Evolutionary conservation across 2,888 invertebrate species (phyloP).

Genomic region (Amphipoea lucens): DNA sequence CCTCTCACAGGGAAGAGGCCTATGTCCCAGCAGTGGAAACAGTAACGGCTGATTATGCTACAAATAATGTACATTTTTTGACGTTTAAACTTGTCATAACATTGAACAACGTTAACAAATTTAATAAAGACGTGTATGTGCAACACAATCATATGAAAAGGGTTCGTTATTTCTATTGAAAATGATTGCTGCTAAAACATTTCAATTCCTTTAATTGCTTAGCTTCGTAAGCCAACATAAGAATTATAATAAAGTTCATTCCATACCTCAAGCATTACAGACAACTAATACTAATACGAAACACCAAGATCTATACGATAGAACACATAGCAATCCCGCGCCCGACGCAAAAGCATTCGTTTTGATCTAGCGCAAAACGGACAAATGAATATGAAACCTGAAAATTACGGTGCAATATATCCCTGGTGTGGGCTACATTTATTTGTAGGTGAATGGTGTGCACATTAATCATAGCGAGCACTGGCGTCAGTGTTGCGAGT

Average conservation of each 20-base stretch:
- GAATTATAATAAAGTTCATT: neutral
- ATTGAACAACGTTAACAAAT: neutral
- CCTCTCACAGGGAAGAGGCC: neutral
- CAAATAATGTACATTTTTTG: neutral
- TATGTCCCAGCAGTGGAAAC: neutral
- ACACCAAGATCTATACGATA: constrained; percentile 51
- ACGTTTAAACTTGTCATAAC: neutral
- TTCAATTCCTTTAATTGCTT: no score
- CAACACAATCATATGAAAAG: neutral
- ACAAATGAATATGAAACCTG: constrained; percentile 82
- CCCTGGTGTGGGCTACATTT: constrained; percentile 74
- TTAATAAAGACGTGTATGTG: neutral
- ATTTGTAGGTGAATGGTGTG: constrained; percentile 79
- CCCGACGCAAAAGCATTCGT: constrained; percentile 59
- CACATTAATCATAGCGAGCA: constrained; percentile 83
- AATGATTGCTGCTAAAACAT: neutral
- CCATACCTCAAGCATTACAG: neutral
- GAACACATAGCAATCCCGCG: constrained; percentile 48
- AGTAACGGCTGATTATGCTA: neutral
- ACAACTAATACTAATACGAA: constrained; percentile 26
- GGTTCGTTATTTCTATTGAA: neutral
- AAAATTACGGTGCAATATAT: constrained; percentile 81
- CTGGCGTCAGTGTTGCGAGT: constrained; percentile 74
- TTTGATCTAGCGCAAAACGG: constrained; percentile 79
- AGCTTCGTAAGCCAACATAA: neutral